phyloP scores from a whole-genome alignment of 2,797 vertebrate genomes.

The Mormyrus proboscirostris region DNA sequence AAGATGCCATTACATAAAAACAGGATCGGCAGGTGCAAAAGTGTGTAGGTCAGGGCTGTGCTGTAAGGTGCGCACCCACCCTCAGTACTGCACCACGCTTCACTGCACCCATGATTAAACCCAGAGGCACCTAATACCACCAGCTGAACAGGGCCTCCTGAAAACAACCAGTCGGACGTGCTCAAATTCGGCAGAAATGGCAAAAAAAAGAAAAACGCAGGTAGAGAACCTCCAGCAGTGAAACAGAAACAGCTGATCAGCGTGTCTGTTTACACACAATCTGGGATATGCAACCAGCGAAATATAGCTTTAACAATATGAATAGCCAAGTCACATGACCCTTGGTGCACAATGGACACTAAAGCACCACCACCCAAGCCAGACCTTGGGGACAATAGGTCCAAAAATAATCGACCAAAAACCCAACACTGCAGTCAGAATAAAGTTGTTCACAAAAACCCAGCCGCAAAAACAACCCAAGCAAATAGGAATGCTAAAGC shows the following conservation, averaged over 20 bases:
- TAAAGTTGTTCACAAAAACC: neutral
- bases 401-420: neutral
- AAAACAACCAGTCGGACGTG: neutral
- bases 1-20: neutral
- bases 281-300: neutral
- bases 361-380: neutral
- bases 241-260: neutral
- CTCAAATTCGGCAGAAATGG: neutral
- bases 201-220: neutral
- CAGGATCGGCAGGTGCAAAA: neutral
- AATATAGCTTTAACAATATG: neutral
- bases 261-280: neutral
- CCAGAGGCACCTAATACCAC: neutral
- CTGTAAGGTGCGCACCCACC: neutral
- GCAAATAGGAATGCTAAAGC: neutral
- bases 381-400: neutral
- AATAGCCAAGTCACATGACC: slow-evolving; percentile 3
- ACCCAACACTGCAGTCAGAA: neutral
- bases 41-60: neutral
- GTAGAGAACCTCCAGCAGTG: neutral
- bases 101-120: neutral
- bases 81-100: neutral
- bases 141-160: neutral
- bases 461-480: neutral
- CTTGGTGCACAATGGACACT: neutral